A percentile compares a stretch with the other conserved stretches of the same genome.
phyloP scores from a whole-genome alignment of 2,888 invertebrate species.

The Polymixis lichenea region DNA sequence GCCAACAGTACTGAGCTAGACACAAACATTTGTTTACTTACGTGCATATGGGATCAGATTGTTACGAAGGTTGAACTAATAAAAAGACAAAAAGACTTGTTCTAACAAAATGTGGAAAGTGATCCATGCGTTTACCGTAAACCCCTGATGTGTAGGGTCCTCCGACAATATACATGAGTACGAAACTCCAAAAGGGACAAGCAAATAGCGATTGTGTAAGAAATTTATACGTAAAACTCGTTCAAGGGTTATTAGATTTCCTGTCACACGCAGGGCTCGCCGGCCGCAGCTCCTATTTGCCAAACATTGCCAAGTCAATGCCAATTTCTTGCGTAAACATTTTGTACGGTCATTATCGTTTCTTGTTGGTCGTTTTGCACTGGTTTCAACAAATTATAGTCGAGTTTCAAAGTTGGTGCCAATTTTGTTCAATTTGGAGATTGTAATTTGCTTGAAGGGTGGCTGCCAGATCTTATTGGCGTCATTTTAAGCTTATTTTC shows the following conservation, averaged over 20 bases:
- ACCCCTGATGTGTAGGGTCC: constrained; percentile 55
- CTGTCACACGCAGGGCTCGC: constrained; percentile 83
- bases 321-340: constrained; percentile 86
- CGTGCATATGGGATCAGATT: constrained; percentile 32
- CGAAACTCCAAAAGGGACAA: constrained; percentile 76
- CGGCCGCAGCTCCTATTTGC: constrained; percentile 84
- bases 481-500: constrained; percentile 69
- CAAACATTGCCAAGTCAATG: constrained; percentile 84
- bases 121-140: constrained; percentile 54
- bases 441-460: constrained; percentile 67
- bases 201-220: constrained; percentile 77
- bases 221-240: constrained; percentile 82
- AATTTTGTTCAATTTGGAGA: constrained; percentile 65
- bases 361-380: constrained; percentile 76
- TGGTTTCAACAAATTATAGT: constrained; percentile 68
- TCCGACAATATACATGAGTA: constrained; percentile 61
- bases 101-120: constrained; percentile 40
- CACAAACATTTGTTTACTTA: constrained; percentile 37
- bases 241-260: constrained; percentile 87
- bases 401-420: constrained; percentile 64
- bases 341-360: constrained; percentile 83
- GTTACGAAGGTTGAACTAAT: constrained; percentile 40
- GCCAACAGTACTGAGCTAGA: constrained; percentile 12
- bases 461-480: constrained; percentile 62
- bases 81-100: constrained; percentile 46